A percentile compares a stretch with the other conserved stretches of the same genome.
phyloP scores from a whole-genome alignment of 2,888 invertebrate species.

The Furcula furcula region DNA sequence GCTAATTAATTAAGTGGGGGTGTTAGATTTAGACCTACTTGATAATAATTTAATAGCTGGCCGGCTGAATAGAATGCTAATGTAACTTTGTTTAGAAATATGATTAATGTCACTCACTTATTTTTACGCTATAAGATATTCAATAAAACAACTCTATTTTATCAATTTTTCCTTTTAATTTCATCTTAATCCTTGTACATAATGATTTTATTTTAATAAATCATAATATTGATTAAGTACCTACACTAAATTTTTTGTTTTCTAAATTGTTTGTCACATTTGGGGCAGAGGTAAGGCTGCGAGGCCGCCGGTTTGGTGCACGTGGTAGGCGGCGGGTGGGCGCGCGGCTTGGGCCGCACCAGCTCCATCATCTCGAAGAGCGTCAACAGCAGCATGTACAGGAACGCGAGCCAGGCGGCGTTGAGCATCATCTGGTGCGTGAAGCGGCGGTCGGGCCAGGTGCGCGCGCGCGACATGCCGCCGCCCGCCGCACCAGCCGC shows the following conservation, averaged over 20 bases:
- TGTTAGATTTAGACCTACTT: too few species aligned
- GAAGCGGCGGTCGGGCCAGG: conserved; percentile 32
- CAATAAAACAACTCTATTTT: too few species aligned
- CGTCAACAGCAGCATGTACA: conserved; percentile 46
- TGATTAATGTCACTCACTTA: too few species aligned
- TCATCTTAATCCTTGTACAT: too few species aligned
- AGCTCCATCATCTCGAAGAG: conserved; percentile 51
- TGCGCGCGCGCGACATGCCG: conserved; percentile 12
- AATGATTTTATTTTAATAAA: background rate
- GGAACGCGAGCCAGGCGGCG: conserved; percentile 40
- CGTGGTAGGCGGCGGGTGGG: background rate
- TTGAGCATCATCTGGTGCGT: conserved; percentile 33
- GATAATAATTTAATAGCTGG: too few species aligned
- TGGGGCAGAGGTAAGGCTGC: conserved; percentile 1
- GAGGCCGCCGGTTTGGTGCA: background rate
- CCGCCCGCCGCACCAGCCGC: conserved; percentile 32
- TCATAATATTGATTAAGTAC: background rate
- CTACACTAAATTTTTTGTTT: background rate
- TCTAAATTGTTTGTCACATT: background rate
- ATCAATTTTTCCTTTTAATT: too few species aligned
- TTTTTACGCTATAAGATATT: too few species aligned
- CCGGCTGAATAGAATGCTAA: too few species aligned
- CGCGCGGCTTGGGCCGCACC: conserved; percentile 38
- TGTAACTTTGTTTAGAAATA: too few species aligned
- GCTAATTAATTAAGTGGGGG: too few species aligned